phyloP scores from a whole-genome alignment of 1,140 invertebrate genomes.

The Nasonia longicornis region DNA sequence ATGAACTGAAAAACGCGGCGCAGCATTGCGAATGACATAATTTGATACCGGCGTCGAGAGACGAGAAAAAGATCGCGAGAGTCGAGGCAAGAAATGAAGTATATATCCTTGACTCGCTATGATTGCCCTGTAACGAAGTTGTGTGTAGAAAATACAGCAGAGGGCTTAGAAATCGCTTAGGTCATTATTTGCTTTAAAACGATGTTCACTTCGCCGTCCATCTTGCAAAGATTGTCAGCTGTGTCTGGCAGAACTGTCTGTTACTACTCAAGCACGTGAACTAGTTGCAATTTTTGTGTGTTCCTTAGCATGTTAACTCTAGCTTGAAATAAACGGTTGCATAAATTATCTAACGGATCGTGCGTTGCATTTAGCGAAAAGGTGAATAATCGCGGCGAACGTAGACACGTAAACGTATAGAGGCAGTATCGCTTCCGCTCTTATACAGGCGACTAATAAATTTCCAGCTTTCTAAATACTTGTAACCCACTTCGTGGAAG shows the following conservation, averaged over 20 bases:
- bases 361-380: no score
- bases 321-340: no score
- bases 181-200: no score
- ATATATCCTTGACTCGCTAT: no score
- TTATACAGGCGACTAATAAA: neutral
- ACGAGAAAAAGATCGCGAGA: neutral
- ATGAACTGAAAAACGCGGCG: neutral
- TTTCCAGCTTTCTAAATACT: neutral
- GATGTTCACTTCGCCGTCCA: no score
- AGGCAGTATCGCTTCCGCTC: neutral
- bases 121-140: no score
- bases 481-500: neutral
- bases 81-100: neutral
- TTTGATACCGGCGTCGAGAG: neutral
- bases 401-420: neutral
- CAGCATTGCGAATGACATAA: slow-evolving; percentile 12
- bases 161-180: no score
- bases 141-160: no score
- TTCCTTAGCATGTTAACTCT: no score
- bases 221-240: no score
- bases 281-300: neutral
- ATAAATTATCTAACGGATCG: no score
- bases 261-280: neutral
- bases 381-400: neutral
- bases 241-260: neutral